These are phyloP conservation scores for Mesorhabditis spiculigera DNA, from an alignment of 2,888 invertebrate genomes.

Conservation along the genomic window DNA sequence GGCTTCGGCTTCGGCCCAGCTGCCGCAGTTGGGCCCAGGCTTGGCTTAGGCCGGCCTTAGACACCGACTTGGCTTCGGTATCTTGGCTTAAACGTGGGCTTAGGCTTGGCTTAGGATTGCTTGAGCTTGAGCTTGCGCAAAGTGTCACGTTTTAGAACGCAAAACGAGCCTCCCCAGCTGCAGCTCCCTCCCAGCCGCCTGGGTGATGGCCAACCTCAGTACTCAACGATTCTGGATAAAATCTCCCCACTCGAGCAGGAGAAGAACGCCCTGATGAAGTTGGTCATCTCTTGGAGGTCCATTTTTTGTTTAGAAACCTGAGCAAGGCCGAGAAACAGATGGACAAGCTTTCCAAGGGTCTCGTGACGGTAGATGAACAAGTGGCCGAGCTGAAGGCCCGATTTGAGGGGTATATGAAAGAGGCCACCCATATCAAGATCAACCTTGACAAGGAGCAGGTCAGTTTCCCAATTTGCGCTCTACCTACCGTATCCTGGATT, in stretches of 20 bases:
- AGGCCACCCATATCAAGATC: slow-evolving; percentile 87
- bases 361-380: slow-evolving; percentile 62
- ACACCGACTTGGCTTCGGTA: no score
- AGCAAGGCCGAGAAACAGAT: slow-evolving; percentile 79
- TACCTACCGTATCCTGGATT: no score
- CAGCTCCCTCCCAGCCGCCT: slow-evolving; percentile 90
- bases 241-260: slow-evolving; percentile 83
- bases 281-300: slow-evolving; percentile 22
- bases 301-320: slow-evolving; percentile 69
- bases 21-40: no score
- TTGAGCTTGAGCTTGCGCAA: not conserved
- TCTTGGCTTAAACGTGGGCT: no score
- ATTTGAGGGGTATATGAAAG: slow-evolving; percentile 77
- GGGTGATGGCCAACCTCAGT: slow-evolving; percentile 95
- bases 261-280: slow-evolving; percentile 68
- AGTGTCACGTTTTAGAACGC: slow-evolving; percentile 64
- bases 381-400: slow-evolving; percentile 61
- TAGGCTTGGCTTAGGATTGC: no score
- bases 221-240: slow-evolving; percentile 83
- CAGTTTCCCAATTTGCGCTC: not conserved
- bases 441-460: slow-evolving; percentile 73
- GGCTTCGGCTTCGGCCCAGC: no score
- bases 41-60: no score
- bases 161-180: slow-evolving; percentile 86
- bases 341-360: slow-evolving; percentile 61